Evolutionary conservation across 53 echinoderm and acorn worm genomes (phyloP).

Genomic region (Pentamera pediparva): DNA sequence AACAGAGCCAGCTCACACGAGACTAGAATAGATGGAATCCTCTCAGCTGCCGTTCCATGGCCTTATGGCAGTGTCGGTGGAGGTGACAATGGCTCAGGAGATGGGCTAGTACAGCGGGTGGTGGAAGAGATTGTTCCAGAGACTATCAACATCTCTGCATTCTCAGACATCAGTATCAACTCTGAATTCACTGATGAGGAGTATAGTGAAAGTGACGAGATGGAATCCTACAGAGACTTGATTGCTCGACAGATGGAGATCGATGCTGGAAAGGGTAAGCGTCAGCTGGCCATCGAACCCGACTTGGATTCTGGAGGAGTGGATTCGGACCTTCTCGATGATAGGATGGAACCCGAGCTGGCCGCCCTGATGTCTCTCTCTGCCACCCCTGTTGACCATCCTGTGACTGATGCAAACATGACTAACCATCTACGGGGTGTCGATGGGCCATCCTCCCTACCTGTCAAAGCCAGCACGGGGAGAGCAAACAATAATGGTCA

Average conservation of each 20-base stretch:
- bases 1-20: background rate
- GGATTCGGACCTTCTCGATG: slow-evolving; percentile 67
- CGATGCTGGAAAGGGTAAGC: too few species aligned
- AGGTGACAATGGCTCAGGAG: background rate
- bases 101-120: background rate
- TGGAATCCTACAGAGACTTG: too few species aligned
- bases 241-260: too few species aligned
- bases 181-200: slow-evolving; percentile 47
- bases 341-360: slow-evolving; percentile 61
- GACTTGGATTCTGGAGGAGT: slow-evolving; percentile 13
- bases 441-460: background rate
- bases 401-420: background rate
- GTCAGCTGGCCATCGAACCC: too few species aligned
- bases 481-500: too few species aligned
- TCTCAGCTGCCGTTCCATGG: too few species aligned
- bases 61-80: background rate
- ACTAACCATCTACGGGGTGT: background rate
- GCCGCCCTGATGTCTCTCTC: slow-evolving; percentile 59
- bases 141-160: slow-evolving; percentile 39
- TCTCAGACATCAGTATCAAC: slow-evolving; percentile 88
- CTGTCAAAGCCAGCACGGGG: background rate
- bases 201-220: slow-evolving; percentile 23
- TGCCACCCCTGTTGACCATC: background rate
- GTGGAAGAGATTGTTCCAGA: slow-evolving; percentile 1
- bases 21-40: too few species aligned